Conservation (phyloP, 1,140 invertebrate species). For the Drosophila bifasciata region DNA sequence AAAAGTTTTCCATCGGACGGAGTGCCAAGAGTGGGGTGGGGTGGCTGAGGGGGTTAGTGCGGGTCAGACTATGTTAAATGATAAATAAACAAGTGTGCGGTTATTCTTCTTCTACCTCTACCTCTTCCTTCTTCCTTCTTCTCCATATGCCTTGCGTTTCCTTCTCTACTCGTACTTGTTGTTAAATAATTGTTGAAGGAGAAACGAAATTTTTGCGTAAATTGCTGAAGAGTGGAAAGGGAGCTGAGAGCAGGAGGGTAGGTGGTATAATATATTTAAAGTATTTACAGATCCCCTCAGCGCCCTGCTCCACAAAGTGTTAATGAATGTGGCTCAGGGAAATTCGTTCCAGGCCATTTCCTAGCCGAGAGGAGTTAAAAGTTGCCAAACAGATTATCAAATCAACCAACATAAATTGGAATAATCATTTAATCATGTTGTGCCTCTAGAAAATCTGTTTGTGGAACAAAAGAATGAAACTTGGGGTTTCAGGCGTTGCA, state of each 20-base stretch:
- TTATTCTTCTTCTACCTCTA: conserved; percentile 40
- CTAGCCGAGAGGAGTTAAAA: not conserved
- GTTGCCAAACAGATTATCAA: not conserved
- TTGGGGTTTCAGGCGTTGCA: no score
- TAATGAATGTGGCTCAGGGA: conserved; percentile 55
- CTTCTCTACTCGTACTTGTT: conserved; percentile 2
- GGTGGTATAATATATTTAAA: conserved; percentile 35
- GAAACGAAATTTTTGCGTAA: conserved; percentile 40
- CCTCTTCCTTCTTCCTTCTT: no score
- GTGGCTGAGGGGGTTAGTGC: conserved; percentile 10
- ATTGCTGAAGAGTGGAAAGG: conserved; percentile 38
- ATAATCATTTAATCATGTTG: not conserved
- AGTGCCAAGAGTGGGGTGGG: no score
- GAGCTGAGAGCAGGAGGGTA: no score
- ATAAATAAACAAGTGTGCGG: conserved; percentile 75
- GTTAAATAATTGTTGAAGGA: conserved; percentile 23
- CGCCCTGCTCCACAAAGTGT: conserved; percentile 12
- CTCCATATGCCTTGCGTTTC: no score
- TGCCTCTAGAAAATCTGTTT: not conserved
- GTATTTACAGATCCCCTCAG: conserved; percentile 30
- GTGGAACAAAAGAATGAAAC: no score
- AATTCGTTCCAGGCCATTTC: not conserved
- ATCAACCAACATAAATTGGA: not conserved
- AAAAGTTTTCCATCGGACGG: conserved; percentile 49
- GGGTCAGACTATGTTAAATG: conserved; percentile 52